Percentiles rank a stretch among this genome's conserved stretches.
Evolutionary conservation across 2,888 invertebrate genomes (phyloP).

Genomic region (Ramazzottius varieornatus): DNA sequence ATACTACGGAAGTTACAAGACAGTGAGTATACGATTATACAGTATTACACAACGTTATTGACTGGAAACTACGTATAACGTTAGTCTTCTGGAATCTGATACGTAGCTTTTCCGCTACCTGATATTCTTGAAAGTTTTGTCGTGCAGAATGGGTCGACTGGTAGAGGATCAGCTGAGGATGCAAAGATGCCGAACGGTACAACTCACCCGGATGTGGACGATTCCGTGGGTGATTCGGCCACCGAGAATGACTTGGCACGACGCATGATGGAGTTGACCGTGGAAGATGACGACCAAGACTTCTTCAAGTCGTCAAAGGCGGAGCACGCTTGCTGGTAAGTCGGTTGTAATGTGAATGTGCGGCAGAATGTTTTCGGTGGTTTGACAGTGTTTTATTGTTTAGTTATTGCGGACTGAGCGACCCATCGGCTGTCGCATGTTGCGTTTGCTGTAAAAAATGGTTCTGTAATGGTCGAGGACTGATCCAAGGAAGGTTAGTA

Average conservation of each 20-base stretch:
- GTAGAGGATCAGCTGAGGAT: too few species aligned
- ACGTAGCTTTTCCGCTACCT: too few species aligned
- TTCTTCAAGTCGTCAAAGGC: not conserved
- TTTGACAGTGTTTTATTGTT: conserved; percentile 7
- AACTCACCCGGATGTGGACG: too few species aligned
- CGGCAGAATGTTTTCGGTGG: not conserved
- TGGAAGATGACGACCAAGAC: not conserved
- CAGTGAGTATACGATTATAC: too few species aligned
- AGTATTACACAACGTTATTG: too few species aligned
- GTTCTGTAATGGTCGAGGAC: conserved; percentile 98
- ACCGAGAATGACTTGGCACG: not conserved
- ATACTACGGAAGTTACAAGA: too few species aligned
- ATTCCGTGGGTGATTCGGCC: too few species aligned
- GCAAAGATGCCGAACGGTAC: too few species aligned
- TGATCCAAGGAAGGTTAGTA: conserved; percentile 49
- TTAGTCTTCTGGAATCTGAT: too few species aligned
- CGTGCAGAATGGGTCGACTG: too few species aligned
- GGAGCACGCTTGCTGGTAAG: not conserved
- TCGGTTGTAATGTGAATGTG: not conserved
- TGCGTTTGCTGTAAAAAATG: conserved; percentile 96
- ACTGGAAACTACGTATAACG: too few species aligned
- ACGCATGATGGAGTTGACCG: not conserved
- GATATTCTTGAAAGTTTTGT: too few species aligned
- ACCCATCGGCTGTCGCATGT: conserved; percentile 85
- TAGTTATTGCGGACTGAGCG: conserved; percentile 94